Percentiles rank a stretch among this genome's conserved stretches.
phyloP scores from a whole-genome alignment of 2,888 invertebrate genomes.

The Polymixis flavicincta region DNA sequence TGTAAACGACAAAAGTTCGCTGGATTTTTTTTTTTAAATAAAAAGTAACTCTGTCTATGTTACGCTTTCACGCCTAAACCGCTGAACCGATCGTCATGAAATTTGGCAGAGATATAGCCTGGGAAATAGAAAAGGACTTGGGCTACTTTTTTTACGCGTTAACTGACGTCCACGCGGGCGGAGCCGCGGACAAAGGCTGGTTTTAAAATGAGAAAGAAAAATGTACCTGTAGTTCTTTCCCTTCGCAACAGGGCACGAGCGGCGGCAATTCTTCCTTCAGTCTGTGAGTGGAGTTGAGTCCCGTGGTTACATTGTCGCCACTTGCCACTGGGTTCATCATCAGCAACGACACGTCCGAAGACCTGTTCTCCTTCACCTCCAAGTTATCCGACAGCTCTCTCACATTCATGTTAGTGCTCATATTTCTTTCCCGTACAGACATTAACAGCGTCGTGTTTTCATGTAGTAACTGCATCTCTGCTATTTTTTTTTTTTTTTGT shows the following conservation, averaged over 20 bases:
- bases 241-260: slow-evolving; percentile 87
- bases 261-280: slow-evolving; percentile 83
- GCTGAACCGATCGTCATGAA: too few relatives aligned
- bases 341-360: slow-evolving; percentile 80
- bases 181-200: too few relatives aligned
- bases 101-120: too few relatives aligned
- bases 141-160: too few relatives aligned
- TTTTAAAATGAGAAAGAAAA: too few relatives aligned
- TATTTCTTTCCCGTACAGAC: slow-evolving; percentile 73
- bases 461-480: slow-evolving; percentile 83
- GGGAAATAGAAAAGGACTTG: too few relatives aligned
- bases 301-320: slow-evolving; percentile 84
- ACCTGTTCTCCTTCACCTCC: slow-evolving; percentile 83
- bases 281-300: slow-evolving; percentile 80
- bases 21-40: too few relatives aligned
- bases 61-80: too few relatives aligned
- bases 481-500: slow-evolving; percentile 58
- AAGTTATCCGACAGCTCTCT: slow-evolving; percentile 72
- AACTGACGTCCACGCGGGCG: too few relatives aligned
- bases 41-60: too few relatives aligned
- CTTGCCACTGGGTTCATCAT: slow-evolving; percentile 87
- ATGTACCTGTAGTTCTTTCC: slow-evolving; percentile 82
- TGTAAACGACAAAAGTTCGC: not conserved
- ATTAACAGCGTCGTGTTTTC: slow-evolving; percentile 76
- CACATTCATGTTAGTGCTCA: slow-evolving; percentile 69